These are phyloP conservation scores for Centrocercus urophasianus DNA, from an alignment of 2,113 vertebrate species.

Conservation along the genomic window DNA sequence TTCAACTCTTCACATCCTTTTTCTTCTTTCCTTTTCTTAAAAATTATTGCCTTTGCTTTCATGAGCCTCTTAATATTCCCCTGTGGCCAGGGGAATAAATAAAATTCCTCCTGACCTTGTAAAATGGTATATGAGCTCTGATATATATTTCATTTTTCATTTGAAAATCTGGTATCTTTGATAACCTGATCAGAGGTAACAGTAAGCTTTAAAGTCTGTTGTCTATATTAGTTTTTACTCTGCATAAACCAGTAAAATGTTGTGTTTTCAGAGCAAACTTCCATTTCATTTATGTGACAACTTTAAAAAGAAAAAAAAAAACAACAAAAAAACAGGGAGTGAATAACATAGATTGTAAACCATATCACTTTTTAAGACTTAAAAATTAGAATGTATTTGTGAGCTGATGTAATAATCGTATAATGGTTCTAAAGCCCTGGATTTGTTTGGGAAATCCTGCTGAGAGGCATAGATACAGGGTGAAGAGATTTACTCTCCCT, in stretches of 20 bases:
- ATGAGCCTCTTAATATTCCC: not conserved
- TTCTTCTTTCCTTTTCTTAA: not conserved
- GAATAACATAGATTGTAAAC: not conserved
- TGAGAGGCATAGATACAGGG: not conserved
- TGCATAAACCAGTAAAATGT: not conserved
- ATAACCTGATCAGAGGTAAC: not conserved
- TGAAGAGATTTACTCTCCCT: not conserved
- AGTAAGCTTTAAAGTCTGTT: not conserved
- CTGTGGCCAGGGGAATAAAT: not conserved
- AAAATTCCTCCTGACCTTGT: not conserved
- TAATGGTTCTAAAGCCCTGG: not conserved
- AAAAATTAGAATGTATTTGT: not conserved
- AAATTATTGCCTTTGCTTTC: not conserved
- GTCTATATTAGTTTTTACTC: not conserved
- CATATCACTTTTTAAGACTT: not conserved
- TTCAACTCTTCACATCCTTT: not conserved
- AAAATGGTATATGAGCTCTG: not conserved
- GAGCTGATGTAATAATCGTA: not conserved
- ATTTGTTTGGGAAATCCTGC: not conserved
- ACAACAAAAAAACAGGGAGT: not conserved
- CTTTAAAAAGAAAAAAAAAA: not conserved
- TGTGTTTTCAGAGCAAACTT: not conserved
- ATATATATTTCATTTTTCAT: not conserved
- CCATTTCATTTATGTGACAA: not conserved
- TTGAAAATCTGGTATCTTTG: not conserved